Conservation (phyloP, 2,113 vertebrate species). For the Sciurus niger region DNA sequence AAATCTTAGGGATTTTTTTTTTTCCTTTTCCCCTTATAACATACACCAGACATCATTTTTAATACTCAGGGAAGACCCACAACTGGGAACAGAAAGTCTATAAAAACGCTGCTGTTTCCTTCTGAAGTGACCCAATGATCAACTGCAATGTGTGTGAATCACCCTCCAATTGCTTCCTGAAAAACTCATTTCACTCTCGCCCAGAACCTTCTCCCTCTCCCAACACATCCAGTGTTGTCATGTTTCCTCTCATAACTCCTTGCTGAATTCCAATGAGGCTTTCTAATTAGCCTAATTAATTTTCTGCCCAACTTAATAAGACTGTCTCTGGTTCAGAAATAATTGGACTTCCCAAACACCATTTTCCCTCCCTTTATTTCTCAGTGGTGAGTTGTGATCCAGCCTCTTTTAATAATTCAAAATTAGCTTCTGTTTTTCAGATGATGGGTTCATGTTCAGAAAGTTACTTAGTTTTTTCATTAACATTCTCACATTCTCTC, state of each 20-base stretch:
- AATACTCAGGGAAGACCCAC: conserved; percentile 66
- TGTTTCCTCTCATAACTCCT: conserved; percentile 87
- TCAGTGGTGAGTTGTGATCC: conserved; percentile 80
- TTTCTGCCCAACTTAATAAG: conserved; percentile 93
- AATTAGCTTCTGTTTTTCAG: conserved; percentile 84
- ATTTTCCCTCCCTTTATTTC: conserved; percentile 85
- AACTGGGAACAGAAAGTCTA: conserved; percentile 68
- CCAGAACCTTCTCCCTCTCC: conserved; percentile 13
- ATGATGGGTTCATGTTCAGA: conserved; percentile 80
- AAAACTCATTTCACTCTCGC: conserved; percentile 67
- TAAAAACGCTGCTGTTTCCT: conserved; percentile 50
- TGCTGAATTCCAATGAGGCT: conserved; percentile 89
- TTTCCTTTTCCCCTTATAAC: background rate
- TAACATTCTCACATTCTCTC: conserved; percentile 79
- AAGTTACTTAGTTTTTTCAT: conserved; percentile 90
- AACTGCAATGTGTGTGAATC: background rate
- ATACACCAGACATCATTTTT: conserved; percentile 57
- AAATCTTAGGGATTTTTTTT: conserved; percentile 57
- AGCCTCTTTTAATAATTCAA: conserved; percentile 88
- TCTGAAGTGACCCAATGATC: conserved; percentile 27
- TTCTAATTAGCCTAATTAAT: conserved; percentile 94
- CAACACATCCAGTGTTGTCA: conserved; percentile 52
- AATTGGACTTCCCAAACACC: conserved; percentile 90
- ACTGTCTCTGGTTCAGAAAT: conserved; percentile 90
- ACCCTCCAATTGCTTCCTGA: conserved; percentile 65